Percentiles rank a stretch among this genome's conserved stretches.
These are phyloP conservation scores for Labeo catla DNA, from an alignment of 2,113 vertebrate species.

Conservation along the genomic window DNA sequence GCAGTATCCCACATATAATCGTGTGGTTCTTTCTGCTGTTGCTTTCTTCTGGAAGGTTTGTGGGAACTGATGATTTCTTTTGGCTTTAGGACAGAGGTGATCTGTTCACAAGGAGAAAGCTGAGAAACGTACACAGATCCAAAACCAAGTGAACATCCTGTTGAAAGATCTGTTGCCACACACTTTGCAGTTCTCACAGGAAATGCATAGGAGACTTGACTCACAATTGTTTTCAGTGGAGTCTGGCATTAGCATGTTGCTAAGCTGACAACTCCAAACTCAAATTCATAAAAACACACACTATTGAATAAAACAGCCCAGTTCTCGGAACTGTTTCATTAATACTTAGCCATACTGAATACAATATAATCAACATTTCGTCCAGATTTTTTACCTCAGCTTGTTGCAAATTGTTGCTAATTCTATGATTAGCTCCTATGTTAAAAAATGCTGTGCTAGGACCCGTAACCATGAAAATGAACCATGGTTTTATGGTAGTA, in stretches of 20 bases:
- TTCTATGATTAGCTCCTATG: not conserved
- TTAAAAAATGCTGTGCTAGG: not conserved
- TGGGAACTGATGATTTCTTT: constrained; percentile 3
- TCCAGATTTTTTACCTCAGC: not conserved
- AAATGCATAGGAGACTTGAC: not conserved
- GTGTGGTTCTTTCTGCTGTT: not conserved
- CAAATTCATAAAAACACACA: not conserved
- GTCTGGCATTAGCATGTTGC: not conserved
- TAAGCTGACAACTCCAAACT: not conserved
- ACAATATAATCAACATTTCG: not conserved
- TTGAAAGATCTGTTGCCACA: constrained; percentile 1
- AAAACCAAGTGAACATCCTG: constrained; percentile 24
- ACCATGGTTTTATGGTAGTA: too few species aligned
- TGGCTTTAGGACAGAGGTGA: not conserved
- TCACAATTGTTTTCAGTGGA: not conserved
- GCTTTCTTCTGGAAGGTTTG: not conserved
- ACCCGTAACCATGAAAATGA: too few species aligned
- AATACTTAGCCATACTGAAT: not conserved
- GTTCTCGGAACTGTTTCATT: not conserved
- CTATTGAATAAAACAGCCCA: not conserved
- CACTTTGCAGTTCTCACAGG: not conserved
- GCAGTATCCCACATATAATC: not conserved
- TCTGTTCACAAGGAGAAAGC: constrained; percentile 19
- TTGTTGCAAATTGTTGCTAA: not conserved
- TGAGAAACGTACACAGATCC: constrained; percentile 41